Conservation (phyloP, 2,113 vertebrate species). For the Echinops telfairi region DNA sequence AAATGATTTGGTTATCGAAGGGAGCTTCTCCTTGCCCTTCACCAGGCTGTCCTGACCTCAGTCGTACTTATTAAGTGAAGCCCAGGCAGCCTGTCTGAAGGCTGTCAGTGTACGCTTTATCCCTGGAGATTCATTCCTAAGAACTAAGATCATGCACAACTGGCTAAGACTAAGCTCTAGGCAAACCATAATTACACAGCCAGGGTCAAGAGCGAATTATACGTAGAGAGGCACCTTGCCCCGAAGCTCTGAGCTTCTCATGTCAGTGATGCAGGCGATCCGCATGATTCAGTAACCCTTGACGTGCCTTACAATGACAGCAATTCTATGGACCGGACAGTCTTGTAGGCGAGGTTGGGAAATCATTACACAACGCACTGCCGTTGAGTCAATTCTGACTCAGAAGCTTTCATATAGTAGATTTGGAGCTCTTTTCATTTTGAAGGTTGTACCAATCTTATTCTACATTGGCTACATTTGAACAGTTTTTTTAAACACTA, state of each 20-base stretch:
- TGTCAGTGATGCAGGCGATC: neutral
- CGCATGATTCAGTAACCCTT: neutral
- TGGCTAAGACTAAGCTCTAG: conserved; percentile 58
- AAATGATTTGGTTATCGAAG: conserved; percentile 69
- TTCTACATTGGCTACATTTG: neutral
- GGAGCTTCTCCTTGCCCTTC: conserved; percentile 54
- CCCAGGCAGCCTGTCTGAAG: conserved; percentile 51
- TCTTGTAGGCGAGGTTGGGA: neutral
- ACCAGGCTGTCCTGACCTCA: conserved; percentile 69
- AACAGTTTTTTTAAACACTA: neutral
- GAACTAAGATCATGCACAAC: conserved; percentile 47
- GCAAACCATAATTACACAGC: conserved; percentile 68
- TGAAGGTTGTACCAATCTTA: neutral
- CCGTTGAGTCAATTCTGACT: neutral
- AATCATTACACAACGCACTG: neutral
- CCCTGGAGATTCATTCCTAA: conserved; percentile 66
- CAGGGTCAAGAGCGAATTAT: conserved; percentile 49
- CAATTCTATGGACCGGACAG: neutral
- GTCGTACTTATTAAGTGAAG: conserved; percentile 64
- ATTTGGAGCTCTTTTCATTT: neutral
- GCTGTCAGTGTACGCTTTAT: conserved; percentile 70
- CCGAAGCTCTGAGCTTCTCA: neutral
- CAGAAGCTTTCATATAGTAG: neutral
- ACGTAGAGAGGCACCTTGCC: neutral
- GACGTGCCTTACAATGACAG: neutral